A percentile compares a stretch with the other conserved stretches of the same genome.
These are phyloP conservation scores for Lindbergichthys nudifrons DNA, from an alignment of 2,797 vertebrate species.

Conservation along the genomic window DNA sequence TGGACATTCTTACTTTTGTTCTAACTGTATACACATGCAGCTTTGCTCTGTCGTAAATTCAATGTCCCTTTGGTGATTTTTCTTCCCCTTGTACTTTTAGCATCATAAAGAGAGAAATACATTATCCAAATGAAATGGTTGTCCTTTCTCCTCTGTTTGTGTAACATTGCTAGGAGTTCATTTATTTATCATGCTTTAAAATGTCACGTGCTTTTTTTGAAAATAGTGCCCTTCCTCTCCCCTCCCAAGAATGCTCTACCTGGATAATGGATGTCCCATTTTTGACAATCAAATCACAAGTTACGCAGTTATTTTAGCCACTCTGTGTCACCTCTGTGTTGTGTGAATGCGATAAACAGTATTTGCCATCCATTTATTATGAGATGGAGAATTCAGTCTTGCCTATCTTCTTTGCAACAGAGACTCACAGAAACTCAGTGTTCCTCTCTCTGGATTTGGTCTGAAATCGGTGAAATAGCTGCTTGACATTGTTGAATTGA, in stretches of 20 bases:
- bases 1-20: neutral
- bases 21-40: constrained; percentile 3
- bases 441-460: constrained; percentile 33
- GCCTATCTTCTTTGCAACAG: constrained; percentile 11
- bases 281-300: constrained; percentile 54
- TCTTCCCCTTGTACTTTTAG: constrained; percentile 9
- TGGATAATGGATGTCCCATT: constrained; percentile 47
- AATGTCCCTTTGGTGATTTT: neutral
- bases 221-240: constrained; percentile 6
- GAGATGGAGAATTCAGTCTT: constrained; percentile 60
- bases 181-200: constrained; percentile 30
- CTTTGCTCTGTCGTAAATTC: neutral
- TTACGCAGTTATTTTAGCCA: constrained; percentile 58
- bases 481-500: constrained; percentile 41
- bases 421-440: constrained; percentile 29
- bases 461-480: constrained; percentile 70
- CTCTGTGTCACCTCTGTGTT: constrained; percentile 48
- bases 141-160: neutral
- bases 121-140: constrained; percentile 24
- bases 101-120: constrained; percentile 12
- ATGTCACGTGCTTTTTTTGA: constrained; percentile 31
- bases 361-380: constrained; percentile 70
- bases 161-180: constrained; percentile 10
- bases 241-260: constrained; percentile 20
- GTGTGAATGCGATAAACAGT: constrained; percentile 64